Conservation (phyloP, 2,888 invertebrate genomes). For the Dromius quadrimaculatus region DNA sequence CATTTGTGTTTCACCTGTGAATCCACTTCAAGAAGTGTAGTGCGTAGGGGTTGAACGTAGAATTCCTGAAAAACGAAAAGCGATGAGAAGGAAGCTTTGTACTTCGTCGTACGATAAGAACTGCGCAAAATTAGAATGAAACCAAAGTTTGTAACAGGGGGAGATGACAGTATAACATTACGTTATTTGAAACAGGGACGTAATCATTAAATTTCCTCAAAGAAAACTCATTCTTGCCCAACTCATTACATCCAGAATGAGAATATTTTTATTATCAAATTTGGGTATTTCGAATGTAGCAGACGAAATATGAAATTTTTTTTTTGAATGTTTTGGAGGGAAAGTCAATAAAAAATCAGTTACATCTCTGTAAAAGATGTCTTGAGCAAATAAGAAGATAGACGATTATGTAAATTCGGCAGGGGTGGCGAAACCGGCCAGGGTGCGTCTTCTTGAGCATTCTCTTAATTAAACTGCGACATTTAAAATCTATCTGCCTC, state of each 20-base stretch:
- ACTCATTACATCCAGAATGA: too few species aligned
- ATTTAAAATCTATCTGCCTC: slow-evolving; percentile 57
- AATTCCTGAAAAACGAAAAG: neutral
- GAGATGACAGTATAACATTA: neutral
- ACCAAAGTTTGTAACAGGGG: slow-evolving; percentile 38
- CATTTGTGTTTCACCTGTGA: slow-evolving; percentile 15
- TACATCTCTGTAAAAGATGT: neutral
- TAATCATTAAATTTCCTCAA: neutral
- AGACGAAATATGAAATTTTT: too few species aligned
- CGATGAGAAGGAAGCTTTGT: slow-evolving; percentile 1
- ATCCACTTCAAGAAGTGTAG: too few species aligned
- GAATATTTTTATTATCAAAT: too few species aligned
- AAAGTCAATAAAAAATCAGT: neutral
- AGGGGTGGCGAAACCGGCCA: slow-evolving; percentile 49
- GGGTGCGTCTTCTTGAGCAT: slow-evolving; percentile 46
- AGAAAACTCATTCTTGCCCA: too few species aligned
- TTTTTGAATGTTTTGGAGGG: neutral
- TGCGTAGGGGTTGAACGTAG: slow-evolving; percentile 14
- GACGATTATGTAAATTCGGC: slow-evolving; percentile 58
- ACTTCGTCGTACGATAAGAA: slow-evolving; percentile 21
- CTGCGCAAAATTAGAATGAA: slow-evolving; percentile 38
- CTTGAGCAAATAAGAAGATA: slow-evolving; percentile 36
- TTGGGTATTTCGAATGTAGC: too few species aligned
- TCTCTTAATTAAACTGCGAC: slow-evolving; percentile 59
- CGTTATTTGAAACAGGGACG: slow-evolving; percentile 12